Base-by-base conservation (phyloP, 2,113 vertebrate species). In the human region DNA sequence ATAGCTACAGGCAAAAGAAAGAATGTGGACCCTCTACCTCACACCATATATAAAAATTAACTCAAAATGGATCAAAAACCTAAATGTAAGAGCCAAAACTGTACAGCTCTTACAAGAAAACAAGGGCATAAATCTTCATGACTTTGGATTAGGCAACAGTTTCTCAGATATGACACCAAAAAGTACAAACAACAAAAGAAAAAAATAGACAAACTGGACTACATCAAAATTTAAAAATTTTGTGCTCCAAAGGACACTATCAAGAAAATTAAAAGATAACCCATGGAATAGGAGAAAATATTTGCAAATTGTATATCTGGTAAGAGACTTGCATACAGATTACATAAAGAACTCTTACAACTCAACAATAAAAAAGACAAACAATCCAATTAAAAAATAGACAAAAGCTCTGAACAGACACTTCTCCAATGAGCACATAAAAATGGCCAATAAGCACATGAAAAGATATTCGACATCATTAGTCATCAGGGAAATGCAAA, bases 371-470 rank as follows among this genome's bases (percentile, higher is more conserved):
- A 85, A 80, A 75, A 76, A 79, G 25, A 86, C 22, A 80, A 59
- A 79, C 32, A 85, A 68, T 40, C 59, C 80, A 95, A 79, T 91
- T 94, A 40, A 88, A 88, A 92, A 84, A 89, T 50, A 11, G 68
- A 95, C 66, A 97, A 98, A 90, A 48, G 35, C 88, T 91, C 38
- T 94, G 27, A 96, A 96, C 40, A 90, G 57, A 94, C 27, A 93
- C 27, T 96, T 93, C 40, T 84, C 79, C 55, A 89, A 57, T 27
- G 76, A 95, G 91, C 25, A 95, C 75, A 85, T 9, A 61, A 25
- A 93, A 88, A 95, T 72, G 30, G 8, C 35, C 73, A 91, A 93
- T 45, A 85, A 68, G 35, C 48, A 93, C 66, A 94, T 73, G 64
- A 89, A 96, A 90, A 97, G 38, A 94, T 82, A 40, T 6, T 89